phyloP scores from a whole-genome alignment of 2,113 vertebrate genomes.

The Okapia johnstoni region DNA sequence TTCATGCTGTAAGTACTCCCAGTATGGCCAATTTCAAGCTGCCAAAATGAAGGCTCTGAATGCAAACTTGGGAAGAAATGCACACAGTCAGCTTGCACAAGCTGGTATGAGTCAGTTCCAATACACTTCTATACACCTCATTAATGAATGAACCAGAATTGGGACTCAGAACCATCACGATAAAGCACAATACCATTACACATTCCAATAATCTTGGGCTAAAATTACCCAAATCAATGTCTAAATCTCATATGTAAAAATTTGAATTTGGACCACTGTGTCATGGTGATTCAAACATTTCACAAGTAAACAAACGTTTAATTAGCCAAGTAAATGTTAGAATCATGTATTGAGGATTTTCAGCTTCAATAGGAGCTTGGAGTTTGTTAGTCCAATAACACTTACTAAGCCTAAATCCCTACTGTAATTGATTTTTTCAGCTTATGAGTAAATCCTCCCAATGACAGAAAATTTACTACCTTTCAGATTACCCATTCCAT shows the following conservation, averaged over 20 bases:
- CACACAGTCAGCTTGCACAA: neutral
- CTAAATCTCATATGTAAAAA: constrained; percentile 6
- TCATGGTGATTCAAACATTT: neutral
- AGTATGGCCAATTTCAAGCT: neutral
- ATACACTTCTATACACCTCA: neutral
- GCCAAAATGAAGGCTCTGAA: neutral
- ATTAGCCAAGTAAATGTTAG: neutral
- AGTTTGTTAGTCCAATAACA: neutral
- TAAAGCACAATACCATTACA: neutral
- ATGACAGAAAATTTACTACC: neutral
- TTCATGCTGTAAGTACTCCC: neutral
- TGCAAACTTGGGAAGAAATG: neutral
- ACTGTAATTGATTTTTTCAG: neutral
- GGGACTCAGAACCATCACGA: neutral
- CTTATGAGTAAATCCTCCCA: neutral
- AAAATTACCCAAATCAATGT: neutral
- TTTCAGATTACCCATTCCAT: neutral
- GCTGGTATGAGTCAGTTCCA: neutral
- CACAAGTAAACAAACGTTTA: neutral
- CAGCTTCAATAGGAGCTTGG: neutral
- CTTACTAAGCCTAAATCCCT: neutral
- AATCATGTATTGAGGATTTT: neutral
- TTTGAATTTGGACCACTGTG: neutral
- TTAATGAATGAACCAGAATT: neutral
- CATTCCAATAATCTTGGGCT: neutral